Evolutionary conservation across 64 coral and sea anemone genomes (phyloP).

Genomic region (Catalaphyllia jardinei): DNA sequence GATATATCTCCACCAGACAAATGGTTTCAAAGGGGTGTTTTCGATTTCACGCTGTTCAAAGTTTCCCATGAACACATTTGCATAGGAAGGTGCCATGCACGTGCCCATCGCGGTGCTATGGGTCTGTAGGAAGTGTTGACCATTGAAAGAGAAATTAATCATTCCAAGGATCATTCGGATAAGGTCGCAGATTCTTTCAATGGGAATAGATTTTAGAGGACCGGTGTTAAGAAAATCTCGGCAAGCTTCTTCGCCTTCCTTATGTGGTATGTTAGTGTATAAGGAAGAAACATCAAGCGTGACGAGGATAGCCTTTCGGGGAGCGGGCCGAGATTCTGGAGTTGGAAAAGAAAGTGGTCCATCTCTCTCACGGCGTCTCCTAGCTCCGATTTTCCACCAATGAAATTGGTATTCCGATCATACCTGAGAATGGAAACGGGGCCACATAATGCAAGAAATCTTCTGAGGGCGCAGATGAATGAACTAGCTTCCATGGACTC

Average conservation of each 20-base stretch:
- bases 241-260: neutral
- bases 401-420: no score
- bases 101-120: neutral
- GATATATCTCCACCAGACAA: no score
- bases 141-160: neutral
- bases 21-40: neutral
- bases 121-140: neutral
- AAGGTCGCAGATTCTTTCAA: no score
- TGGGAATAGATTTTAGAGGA: no score
- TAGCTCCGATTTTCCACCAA: no score
- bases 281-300: slow-evolving; percentile 5
- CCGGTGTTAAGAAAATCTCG: no score
- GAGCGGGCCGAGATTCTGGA: neutral
- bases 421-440: no score
- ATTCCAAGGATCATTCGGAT: neutral
- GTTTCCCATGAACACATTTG: neutral
- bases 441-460: no score
- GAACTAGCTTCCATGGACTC: no score
- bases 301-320: neutral
- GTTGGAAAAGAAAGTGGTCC: neutral
- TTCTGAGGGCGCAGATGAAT: no score
- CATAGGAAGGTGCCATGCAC: neutral
- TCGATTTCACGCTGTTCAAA: neutral
- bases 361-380: no score
- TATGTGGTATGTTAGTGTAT: neutral